These are phyloP conservation scores for Scopus umbretta DNA, from an alignment of 2,113 vertebrate species.

Conservation along the genomic window DNA sequence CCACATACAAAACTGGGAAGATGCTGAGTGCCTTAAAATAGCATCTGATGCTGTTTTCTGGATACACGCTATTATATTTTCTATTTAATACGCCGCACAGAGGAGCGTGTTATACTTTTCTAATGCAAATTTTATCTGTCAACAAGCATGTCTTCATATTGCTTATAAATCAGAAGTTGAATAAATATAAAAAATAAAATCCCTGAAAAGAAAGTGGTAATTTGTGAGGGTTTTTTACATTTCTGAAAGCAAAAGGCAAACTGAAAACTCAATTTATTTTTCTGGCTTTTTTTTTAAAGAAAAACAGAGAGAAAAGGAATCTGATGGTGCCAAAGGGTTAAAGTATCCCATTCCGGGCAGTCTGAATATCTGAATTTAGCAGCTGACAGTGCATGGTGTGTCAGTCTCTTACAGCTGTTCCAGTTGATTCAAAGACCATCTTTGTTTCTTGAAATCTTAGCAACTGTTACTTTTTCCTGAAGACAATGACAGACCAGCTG, in stretches of 20 bases:
- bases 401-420: constrained; percentile 71
- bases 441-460: constrained; percentile 74
- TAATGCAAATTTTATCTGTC: neutral
- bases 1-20: neutral
- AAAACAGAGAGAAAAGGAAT: neutral
- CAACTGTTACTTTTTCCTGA: constrained; percentile 68
- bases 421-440: constrained; percentile 69
- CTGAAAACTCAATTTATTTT: neutral
- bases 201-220: neutral
- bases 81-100: neutral
- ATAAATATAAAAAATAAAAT: neutral
- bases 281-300: neutral
- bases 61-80: neutral
- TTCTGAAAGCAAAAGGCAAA: neutral
- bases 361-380: constrained; percentile 46
- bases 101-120: neutral
- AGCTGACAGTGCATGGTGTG: constrained; percentile 67
- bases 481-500: constrained; percentile 69
- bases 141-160: neutral
- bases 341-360: neutral
- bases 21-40: neutral
- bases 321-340: constrained; percentile 47
- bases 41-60: neutral
- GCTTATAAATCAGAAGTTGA: neutral
- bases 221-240: neutral